Evolutionary conservation across 2,888 invertebrate genomes (phyloP).

Genomic region (Bembecia ichneumoniformis): DNA sequence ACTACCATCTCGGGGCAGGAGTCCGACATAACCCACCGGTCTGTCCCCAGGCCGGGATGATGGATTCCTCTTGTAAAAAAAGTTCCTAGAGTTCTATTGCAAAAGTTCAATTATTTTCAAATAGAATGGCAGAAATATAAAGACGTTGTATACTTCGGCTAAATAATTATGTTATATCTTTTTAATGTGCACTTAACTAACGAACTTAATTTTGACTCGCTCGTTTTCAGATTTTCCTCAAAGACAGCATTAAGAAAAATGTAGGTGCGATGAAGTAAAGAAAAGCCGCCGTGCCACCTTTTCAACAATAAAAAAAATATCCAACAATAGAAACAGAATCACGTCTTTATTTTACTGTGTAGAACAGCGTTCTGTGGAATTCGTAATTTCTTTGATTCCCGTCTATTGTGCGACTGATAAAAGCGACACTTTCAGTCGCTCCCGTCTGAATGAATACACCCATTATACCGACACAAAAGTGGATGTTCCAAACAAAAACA

Average conservation of each 20-base stretch:
- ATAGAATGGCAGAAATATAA: no score
- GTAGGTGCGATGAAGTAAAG: slow-evolving; percentile 1
- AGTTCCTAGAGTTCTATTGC: no score
- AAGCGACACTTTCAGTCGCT: slow-evolving; percentile 61
- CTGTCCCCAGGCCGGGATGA: no score
- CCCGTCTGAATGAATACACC: slow-evolving; percentile 65
- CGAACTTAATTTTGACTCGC: not conserved
- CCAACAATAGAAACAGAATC: slow-evolving; percentile 10
- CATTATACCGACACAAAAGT: slow-evolving; percentile 66
- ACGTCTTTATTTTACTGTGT: slow-evolving; percentile 51
- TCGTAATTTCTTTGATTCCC: slow-evolving; percentile 68
- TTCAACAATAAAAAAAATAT: slow-evolving; percentile 7
- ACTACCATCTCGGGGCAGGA: no score
- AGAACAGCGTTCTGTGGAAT: slow-evolving; percentile 51
- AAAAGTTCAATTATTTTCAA: no score
- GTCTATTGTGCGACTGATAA: slow-evolving; percentile 63
- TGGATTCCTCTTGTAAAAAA: no score
- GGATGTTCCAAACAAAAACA: slow-evolving; percentile 63
- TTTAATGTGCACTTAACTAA: no score
- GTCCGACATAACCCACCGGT: no score
- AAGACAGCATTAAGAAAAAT: not conserved
- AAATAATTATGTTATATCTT: no score
- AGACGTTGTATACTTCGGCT: no score
- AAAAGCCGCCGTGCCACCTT: not conserved
- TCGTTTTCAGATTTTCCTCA: not conserved